A percentile compares a stretch with the other conserved stretches of the same genome.
These are phyloP conservation scores for Probaryconus sp. DNA, from an alignment of 1,140 invertebrate genomes.

Conservation along the genomic window DNA sequence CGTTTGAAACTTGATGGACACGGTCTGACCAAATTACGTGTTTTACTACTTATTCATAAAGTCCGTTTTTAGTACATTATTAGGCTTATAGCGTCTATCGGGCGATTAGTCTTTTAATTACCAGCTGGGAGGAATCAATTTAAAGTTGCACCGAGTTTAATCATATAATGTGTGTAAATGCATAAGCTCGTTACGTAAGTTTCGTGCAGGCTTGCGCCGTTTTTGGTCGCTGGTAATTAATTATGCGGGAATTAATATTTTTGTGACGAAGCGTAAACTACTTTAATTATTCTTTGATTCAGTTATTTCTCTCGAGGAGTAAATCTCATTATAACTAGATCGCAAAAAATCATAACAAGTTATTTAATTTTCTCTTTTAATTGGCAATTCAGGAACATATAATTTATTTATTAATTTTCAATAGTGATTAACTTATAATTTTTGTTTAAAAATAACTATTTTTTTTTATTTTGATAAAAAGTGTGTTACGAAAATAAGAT, in stretches of 20 bases:
- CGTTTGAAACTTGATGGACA: too few relatives aligned
- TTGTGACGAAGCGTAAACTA: neutral
- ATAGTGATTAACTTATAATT: too few relatives aligned
- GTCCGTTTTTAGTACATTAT: conserved; percentile 3
- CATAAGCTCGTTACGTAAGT: conserved; percentile 8
- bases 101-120: neutral
- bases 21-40: conserved; percentile 16
- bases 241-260: conserved; percentile 6
- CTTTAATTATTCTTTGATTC: conserved; percentile 13
- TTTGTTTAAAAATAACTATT: too few relatives aligned
- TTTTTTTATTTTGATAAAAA: too few relatives aligned
- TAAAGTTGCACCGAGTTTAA: conserved; percentile 18
- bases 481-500: too few relatives aligned
- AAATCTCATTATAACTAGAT: too few relatives aligned
- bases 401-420: too few relatives aligned
- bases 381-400: too few relatives aligned
- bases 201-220: neutral
- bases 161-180: conserved; percentile 1
- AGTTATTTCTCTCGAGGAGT: too few relatives aligned
- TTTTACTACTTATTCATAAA: conserved; percentile 17
- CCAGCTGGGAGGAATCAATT: conserved; percentile 15
- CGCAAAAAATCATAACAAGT: too few relatives aligned
- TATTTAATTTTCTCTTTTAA: too few relatives aligned
- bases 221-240: conserved; percentile 1
- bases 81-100: neutral